Evolutionary conservation across 2,113 vertebrate genomes (phyloP).

Genomic region (Esox niger): DNA sequence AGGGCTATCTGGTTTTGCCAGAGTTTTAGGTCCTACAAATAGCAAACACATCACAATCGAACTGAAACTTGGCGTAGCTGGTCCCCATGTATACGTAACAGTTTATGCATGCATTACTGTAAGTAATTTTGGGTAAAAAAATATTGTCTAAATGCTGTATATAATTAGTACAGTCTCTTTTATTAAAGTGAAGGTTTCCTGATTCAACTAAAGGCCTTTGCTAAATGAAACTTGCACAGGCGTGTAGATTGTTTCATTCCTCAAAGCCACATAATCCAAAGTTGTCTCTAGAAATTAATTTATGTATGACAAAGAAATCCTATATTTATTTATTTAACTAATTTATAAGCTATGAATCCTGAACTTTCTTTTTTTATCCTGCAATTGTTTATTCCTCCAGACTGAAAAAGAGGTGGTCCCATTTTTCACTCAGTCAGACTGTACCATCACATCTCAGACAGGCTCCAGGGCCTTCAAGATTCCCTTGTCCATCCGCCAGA

Average conservation of each 20-base stretch:
- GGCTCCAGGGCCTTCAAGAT: slow-evolving; percentile 97
- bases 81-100: too few species aligned
- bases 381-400: slow-evolving; percentile 53
- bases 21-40: too few species aligned
- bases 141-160: slow-evolving; percentile 6
- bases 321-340: background rate
- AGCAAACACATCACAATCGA: too few species aligned
- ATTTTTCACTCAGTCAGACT: slow-evolving; percentile 88
- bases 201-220: slow-evolving; percentile 50
- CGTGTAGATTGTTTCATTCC: slow-evolving; percentile 33
- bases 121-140: too few species aligned
- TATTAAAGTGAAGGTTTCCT: slow-evolving; percentile 42
- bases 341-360: background rate
- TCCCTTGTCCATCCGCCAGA: slow-evolving; percentile 90
- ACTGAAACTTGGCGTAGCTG: too few species aligned
- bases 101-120: too few species aligned
- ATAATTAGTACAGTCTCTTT: slow-evolving; percentile 4
- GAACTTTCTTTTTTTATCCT: background rate
- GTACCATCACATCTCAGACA: slow-evolving; percentile 83
- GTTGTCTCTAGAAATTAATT: background rate
- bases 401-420: slow-evolving; percentile 82
- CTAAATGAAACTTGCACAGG: slow-evolving; percentile 52
- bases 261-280: background rate
- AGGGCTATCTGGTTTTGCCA: too few species aligned
- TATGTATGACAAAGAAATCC: background rate